Conservation (phyloP, 2,888 invertebrate species). For the Tribolium freemani region DNA sequence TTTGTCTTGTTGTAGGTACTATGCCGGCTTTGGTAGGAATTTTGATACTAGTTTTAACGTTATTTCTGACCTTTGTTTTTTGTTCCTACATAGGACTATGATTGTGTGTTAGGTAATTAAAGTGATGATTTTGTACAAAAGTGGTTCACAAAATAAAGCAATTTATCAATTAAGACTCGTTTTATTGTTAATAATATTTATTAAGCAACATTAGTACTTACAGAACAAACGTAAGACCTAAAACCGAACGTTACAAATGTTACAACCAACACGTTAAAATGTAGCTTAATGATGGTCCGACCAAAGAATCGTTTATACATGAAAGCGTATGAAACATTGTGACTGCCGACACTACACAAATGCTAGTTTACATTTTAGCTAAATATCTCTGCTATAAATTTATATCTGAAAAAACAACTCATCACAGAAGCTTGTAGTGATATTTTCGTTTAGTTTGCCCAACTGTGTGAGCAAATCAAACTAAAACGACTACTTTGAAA, state of each 20-base stretch:
- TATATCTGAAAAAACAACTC: slow-evolving; percentile 62
- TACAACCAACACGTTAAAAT: slow-evolving; percentile 35
- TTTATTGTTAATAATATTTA: slow-evolving; percentile 44
- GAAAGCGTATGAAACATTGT: slow-evolving; percentile 63
- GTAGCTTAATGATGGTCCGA: slow-evolving; percentile 22
- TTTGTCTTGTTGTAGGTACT: slow-evolving; percentile 74
- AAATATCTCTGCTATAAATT: slow-evolving; percentile 55
- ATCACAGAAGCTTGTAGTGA: slow-evolving; percentile 67
- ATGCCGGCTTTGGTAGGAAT: slow-evolving; percentile 88
- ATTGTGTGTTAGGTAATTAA: slow-evolving; percentile 38
- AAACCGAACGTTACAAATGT: slow-evolving; percentile 29
- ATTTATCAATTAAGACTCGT: slow-evolving; percentile 1
- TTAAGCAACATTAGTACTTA: slow-evolving; percentile 56
- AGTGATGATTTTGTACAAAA: slow-evolving; percentile 37
- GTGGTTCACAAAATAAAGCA: slow-evolving; percentile 36
- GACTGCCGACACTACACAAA: slow-evolving; percentile 62
- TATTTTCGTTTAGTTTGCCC: slow-evolving; percentile 53
- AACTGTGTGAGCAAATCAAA: slow-evolving; percentile 42
- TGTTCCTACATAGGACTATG: slow-evolving; percentile 88
- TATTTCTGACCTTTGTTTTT: slow-evolving; percentile 84
- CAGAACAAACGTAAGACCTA: slow-evolving; percentile 23
- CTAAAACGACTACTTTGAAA: slow-evolving; percentile 58
- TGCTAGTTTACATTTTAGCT: slow-evolving; percentile 58
- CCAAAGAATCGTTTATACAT: slow-evolving; percentile 34
- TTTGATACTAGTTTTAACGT: slow-evolving; percentile 79